phyloP scores from a whole-genome alignment of 2,113 vertebrate species.

The Ornithorhynchus anatinus region DNA sequence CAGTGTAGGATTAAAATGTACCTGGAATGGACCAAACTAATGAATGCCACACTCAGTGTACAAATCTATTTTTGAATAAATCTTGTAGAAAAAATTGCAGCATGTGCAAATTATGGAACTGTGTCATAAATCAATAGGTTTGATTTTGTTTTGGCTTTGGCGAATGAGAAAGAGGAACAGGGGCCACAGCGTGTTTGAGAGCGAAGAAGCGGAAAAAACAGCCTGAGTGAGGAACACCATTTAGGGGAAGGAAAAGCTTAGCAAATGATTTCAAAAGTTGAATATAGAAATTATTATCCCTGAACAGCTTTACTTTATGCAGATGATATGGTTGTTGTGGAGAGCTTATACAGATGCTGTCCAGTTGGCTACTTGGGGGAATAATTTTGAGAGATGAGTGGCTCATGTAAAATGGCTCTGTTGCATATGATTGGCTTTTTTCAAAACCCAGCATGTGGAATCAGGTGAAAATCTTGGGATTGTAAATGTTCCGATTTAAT shows the following conservation, averaged over 20 bases:
- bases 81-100: conserved; percentile 40
- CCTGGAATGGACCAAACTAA: conserved; percentile 3
- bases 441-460: not conserved
- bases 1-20: conserved; percentile 24
- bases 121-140: conserved; percentile 39
- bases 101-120: conserved; percentile 40
- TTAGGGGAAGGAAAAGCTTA: conserved; percentile 24
- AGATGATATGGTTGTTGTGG: not conserved
- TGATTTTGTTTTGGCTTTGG: conserved; percentile 12
- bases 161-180: not conserved
- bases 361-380: not conserved
- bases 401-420: not conserved
- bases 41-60: conserved; percentile 35
- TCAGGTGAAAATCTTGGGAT: not conserved
- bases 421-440: not conserved
- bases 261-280: conserved; percentile 33
- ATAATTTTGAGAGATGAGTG: not conserved
- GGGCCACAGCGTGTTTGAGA: conserved; percentile 8
- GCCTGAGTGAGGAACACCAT: not conserved
- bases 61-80: conserved; percentile 46
- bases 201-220: conserved; percentile 6
- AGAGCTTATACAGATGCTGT: not conserved
- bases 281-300: not conserved
- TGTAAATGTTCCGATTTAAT: no score
- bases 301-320: not conserved